Evolutionary conservation across 2,113 vertebrate genomes (phyloP).

Genomic region (Passer domesticus): DNA sequence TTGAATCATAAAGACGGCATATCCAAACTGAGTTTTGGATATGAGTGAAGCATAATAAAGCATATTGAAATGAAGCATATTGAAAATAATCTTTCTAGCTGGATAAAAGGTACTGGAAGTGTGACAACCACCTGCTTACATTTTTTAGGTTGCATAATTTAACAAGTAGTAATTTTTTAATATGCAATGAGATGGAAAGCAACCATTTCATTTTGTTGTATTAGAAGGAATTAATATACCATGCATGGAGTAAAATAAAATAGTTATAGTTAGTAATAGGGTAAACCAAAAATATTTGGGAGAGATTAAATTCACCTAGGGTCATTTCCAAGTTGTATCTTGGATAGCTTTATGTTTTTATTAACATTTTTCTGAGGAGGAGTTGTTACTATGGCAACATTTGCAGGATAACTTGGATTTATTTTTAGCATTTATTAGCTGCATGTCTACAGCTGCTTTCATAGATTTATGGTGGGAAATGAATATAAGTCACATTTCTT

Average conservation of each 20-base stretch:
- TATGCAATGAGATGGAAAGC: neutral
- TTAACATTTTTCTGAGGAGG: constrained; percentile 8
- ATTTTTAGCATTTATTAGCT: neutral
- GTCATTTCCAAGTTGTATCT: neutral
- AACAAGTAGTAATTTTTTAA: neutral
- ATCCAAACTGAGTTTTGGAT: neutral
- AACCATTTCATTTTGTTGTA: neutral
- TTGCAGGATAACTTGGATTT: neutral
- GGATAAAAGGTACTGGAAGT: neutral
- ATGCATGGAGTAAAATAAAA: neutral
- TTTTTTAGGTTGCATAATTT: constrained; percentile 1
- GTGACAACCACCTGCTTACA: neutral
- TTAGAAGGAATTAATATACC: neutral
- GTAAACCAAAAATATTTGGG: neutral
- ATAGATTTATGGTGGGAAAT: neutral
- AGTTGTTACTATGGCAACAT: constrained; percentile 61
- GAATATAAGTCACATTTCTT: neutral
- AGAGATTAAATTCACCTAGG: neutral
- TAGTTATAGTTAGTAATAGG: neutral
- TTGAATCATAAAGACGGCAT: neutral
- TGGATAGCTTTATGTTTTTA: constrained; percentile 13
- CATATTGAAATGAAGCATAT: neutral
- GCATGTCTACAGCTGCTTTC: neutral
- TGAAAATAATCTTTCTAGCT: neutral
- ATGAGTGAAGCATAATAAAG: no score